phyloP scores from a whole-genome alignment of 2,888 invertebrate genomes.

The Amorpha juglandis region DNA sequence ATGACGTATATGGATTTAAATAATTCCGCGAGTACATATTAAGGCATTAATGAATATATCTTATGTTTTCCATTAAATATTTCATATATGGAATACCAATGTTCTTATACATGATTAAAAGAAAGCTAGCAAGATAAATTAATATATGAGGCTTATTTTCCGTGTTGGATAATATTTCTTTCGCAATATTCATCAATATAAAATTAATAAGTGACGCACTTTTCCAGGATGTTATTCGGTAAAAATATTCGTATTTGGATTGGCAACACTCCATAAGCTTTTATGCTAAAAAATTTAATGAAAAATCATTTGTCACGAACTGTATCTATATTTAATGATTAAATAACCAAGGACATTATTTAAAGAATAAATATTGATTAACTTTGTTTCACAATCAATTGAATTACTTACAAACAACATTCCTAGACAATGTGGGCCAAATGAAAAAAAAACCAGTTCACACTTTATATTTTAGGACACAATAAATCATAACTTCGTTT shows the following conservation, averaged over 20 bases:
- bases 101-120: slow-evolving; percentile 4
- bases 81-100: not conserved
- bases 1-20: not conserved
- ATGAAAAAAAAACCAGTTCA: slow-evolving; percentile 2
- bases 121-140: slow-evolving; percentile 13
- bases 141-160: not conserved
- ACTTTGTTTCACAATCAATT: slow-evolving; percentile 1
- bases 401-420: slow-evolving; percentile 5
- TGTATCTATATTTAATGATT: not conserved
- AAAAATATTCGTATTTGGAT: not conserved
- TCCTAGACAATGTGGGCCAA: slow-evolving; percentile 10
- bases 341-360: not conserved
- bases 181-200: slow-evolving; percentile 1
- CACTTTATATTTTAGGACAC: slow-evolving; percentile 2
- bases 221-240: not conserved
- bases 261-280: not conserved
- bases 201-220: not conserved
- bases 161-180: slow-evolving; percentile 7
- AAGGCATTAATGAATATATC: slow-evolving; percentile 12
- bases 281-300: not conserved
- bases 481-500: slow-evolving; percentile 7
- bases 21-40: not conserved
- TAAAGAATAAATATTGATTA: not conserved
- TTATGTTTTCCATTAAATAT: slow-evolving; percentile 7
- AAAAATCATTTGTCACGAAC: not conserved